Evolutionary conservation across 2,888 invertebrate species (phyloP).

Genomic region (Balanococcus diminutus): DNA sequence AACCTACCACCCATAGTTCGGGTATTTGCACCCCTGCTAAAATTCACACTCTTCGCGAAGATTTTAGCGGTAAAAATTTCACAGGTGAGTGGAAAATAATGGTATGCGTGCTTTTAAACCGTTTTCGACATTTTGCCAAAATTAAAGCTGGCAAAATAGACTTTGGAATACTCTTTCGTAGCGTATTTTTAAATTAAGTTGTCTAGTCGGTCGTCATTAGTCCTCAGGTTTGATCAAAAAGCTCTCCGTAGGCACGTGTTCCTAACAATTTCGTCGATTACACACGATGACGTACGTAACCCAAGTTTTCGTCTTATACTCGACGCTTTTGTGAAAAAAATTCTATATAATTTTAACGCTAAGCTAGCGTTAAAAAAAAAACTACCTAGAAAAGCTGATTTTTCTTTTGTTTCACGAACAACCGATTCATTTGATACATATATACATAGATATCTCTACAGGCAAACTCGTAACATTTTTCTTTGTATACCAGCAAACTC

Average conservation of each 20-base stretch:
- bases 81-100: constrained; percentile 1
- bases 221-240: not conserved
- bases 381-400: no score
- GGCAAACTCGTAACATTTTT: no score
- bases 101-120: constrained; percentile 22
- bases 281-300: not conserved
- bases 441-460: no score
- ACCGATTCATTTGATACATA: no score
- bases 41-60: not conserved
- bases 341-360: not conserved
- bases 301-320: no score
- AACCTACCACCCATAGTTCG: not conserved
- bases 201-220: not conserved
- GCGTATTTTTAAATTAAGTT: not conserved
- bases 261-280: not conserved
- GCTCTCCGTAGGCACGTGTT: not conserved
- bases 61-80: constrained; percentile 37
- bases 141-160: not conserved
- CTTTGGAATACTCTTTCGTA: not conserved
- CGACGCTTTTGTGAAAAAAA: no score
- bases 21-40: not conserved
- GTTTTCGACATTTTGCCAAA: constrained; percentile 11
- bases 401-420: no score
- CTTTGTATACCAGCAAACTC: no score
- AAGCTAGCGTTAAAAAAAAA: no score